Evolutionary conservation across 2,113 vertebrate genomes (phyloP).

Genomic region (Isurus oxyrinchus): DNA sequence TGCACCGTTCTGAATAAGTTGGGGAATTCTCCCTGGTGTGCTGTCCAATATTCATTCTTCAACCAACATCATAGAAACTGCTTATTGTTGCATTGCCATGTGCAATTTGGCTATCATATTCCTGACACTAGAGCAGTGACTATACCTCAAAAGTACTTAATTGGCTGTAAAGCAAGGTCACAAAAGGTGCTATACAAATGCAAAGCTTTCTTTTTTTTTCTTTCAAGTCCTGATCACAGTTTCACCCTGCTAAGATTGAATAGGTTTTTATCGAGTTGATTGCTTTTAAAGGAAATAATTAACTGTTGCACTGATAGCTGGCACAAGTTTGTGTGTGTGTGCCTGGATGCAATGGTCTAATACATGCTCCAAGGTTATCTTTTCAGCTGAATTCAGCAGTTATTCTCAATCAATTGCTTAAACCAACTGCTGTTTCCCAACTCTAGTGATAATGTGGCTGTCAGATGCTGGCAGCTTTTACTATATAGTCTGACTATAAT

Average conservation of each 20-base stretch:
- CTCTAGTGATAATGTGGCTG: background rate
- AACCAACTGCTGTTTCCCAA: background rate
- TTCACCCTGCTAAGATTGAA: background rate
- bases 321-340: background rate
- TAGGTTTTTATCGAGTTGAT: background rate
- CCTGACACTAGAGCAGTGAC: background rate
- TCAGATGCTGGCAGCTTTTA: background rate
- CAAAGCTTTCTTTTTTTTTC: background rate
- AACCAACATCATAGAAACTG: background rate
- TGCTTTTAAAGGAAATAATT: background rate
- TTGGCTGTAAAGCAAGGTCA: background rate
- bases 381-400: background rate
- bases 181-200: background rate
- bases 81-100: background rate
- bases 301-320: background rate
- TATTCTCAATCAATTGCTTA: background rate
- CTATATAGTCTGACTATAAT: background rate
- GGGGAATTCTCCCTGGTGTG: background rate
- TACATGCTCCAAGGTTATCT: background rate
- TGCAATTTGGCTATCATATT: background rate
- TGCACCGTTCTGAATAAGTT: background rate
- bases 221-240: background rate
- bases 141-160: background rate
- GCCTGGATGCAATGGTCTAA: background rate
- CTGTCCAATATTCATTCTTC: background rate